Percentiles rank a stretch among this genome's conserved stretches.
Conservation (phyloP, 2,113 vertebrate genomes). For the Scomber colias region DNA sequence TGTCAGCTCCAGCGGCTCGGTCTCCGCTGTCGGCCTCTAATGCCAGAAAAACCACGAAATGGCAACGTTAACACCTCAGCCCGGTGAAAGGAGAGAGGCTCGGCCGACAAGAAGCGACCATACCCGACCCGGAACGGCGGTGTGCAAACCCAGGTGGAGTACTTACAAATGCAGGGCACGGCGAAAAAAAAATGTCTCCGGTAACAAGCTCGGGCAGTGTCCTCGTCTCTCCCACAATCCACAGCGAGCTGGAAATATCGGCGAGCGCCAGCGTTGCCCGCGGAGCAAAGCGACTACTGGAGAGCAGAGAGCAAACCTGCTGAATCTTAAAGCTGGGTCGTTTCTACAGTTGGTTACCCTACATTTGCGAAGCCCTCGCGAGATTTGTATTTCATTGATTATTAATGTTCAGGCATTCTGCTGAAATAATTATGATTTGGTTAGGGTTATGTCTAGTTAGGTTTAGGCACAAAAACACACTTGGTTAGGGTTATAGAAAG, state of each 20-base stretch:
- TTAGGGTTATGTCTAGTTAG: too few relatives aligned
- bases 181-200: conserved; percentile 58
- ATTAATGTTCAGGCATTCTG: too few relatives aligned
- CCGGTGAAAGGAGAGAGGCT: not conserved
- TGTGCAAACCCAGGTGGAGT: conserved; percentile 8
- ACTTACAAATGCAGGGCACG: conserved; percentile 73
- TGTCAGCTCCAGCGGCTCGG: conserved; percentile 58
- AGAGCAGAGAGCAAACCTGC: conserved; percentile 36
- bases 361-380: too few relatives aligned
- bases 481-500: too few relatives aligned
- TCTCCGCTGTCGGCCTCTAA: conserved; percentile 63
- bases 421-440: too few relatives aligned
- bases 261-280: conserved; percentile 65
- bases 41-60: conserved; percentile 40
- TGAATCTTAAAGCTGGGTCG: conserved; percentile 17
- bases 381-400: too few relatives aligned
- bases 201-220: conserved; percentile 75
- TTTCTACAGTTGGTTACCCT: too few relatives aligned
- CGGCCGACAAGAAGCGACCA: not conserved
- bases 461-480: too few relatives aligned
- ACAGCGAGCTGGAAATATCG: conserved; percentile 72
- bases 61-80: conserved; percentile 29
- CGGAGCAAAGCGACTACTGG: conserved; percentile 47
- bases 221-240: conserved; percentile 85
- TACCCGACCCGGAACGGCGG: not conserved